Evolutionary conservation across 2,888 invertebrate species (phyloP), one percentile per base, ranked within the genome.

Genomic region (Paralinhomoeus sp.): DNA sequence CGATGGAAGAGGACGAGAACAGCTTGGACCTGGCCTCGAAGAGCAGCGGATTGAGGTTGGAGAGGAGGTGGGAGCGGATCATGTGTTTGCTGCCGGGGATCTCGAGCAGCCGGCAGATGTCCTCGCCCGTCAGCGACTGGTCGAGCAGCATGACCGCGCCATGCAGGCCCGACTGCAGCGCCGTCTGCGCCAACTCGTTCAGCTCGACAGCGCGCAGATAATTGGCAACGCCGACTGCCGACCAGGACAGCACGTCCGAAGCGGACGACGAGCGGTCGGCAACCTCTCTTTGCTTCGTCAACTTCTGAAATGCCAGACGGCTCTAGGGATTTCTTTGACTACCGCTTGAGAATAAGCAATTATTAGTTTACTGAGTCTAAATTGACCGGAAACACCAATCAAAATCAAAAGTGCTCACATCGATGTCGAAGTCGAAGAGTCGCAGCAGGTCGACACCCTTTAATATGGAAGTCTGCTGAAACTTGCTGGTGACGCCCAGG

Each of bases 1-100:
- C n/a, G n/a, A n/a, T n/a, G n/a, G n/a, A n/a, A n/a, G 15, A 38
- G 9, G 37, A 5, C 5, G 21, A 18, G 31, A 27, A n/a, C 18
- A 17, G 3, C 17, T n/a, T 21, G 7, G 5, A 37, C 85, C 87
- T 82, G 63, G 87, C 84, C 55, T 87, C 85, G 61, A 81, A 75
- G 53, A 87, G 75, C 54, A 89, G 74, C 43, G 80, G 77, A 66
- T 85, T 84, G 57, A 87, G 74, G 71, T 87, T 85, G 5, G 83
- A 79, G 49, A 79, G 76, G 51, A 89, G 72, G 67, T 89, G 87
- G 56, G 85, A 72, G 56, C 85, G 72, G 54, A 89, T 82, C 67
- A 87, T 85, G 62, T 81, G 82, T 64, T 85, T 84, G 33, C 82
- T 80, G 18, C 81, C 78, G 37, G 85, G 84, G 56, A 87, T 84